phyloP scores from a whole-genome alignment of 2,888 invertebrate genomes.

The Drosophila monieri region DNA sequence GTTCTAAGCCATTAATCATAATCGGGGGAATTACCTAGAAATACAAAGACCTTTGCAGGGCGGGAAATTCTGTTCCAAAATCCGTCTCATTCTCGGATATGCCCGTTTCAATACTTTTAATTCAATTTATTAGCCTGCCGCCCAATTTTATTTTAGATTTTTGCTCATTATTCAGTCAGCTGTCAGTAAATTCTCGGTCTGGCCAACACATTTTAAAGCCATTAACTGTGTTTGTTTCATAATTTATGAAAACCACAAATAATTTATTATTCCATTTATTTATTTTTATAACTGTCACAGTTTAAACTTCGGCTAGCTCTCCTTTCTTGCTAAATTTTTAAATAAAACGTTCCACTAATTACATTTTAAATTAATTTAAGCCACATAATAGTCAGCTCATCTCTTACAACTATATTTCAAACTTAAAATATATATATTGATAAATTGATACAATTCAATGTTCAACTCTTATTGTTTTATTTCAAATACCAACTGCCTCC shows the following conservation, averaged over 20 bases:
- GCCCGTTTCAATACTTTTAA: not conserved
- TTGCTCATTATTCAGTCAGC: not conserved
- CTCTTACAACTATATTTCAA: no score
- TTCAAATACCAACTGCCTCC: not conserved
- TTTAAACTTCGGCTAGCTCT: no score
- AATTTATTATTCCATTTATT: not conserved
- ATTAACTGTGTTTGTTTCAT: not conserved
- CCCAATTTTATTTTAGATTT: not conserved
- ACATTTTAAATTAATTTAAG: no score
- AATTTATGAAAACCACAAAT: not conserved
- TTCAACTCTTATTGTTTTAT: not conserved
- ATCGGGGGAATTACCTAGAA: constrained; percentile 3
- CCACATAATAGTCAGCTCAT: no score
- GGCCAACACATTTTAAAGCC: not conserved
- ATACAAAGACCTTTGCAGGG: not conserved
- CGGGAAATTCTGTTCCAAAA: not conserved
- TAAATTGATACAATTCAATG: no score
- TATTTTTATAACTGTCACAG: not conserved
- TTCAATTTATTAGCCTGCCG: no score
- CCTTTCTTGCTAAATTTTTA: no score
- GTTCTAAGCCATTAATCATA: constrained; percentile 2
- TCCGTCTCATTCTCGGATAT: no score
- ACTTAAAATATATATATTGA: no score
- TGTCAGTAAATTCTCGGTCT: not conserved
- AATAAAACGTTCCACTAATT: no score